Percentiles rank a stretch among this genome's conserved stretches.
These are phyloP conservation scores for Diabrotica balteata DNA, from an alignment of 2,888 invertebrate species.

Conservation along the genomic window DNA sequence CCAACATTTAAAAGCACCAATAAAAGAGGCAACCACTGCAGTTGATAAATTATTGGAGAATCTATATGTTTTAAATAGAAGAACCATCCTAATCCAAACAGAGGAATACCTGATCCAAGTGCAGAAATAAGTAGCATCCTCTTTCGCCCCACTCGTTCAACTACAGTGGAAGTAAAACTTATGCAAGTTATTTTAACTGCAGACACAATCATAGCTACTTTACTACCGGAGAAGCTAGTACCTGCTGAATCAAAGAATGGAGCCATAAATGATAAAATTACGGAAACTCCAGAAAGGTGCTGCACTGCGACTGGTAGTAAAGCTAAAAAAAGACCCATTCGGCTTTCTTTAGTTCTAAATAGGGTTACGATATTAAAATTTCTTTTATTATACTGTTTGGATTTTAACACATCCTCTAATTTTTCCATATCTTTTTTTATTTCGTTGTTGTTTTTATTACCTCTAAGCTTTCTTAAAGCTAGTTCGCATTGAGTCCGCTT, in stretches of 20 bases:
- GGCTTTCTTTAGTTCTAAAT: background rate
- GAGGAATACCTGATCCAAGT: constrained; percentile 67
- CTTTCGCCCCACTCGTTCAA: constrained; percentile 76
- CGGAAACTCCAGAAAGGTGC: background rate
- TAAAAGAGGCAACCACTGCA: constrained; percentile 73
- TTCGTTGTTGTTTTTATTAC: constrained; percentile 6
- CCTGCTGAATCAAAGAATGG: background rate
- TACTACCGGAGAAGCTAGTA: background rate
- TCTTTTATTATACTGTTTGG: background rate
- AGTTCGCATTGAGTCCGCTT: constrained; percentile 5
- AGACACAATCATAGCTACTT: background rate
- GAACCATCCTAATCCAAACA: constrained; percentile 65
- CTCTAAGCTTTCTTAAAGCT: constrained; percentile 13
- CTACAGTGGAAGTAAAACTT: constrained; percentile 69
- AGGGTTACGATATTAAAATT: background rate
- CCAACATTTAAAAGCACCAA: constrained; percentile 74
- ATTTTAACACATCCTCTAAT: constrained; percentile 2
- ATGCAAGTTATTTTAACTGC: background rate
- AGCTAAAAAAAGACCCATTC: constrained; percentile 1
- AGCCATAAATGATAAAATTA: background rate
- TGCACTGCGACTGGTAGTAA: background rate
- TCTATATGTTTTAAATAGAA: constrained; percentile 65
- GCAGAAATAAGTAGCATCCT: constrained; percentile 74
- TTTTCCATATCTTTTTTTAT: constrained; percentile 4
- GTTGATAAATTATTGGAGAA: constrained; percentile 43